Evolutionary conservation across 2,888 invertebrate genomes (phyloP).

Genomic region (Eristalis intricaria): DNA sequence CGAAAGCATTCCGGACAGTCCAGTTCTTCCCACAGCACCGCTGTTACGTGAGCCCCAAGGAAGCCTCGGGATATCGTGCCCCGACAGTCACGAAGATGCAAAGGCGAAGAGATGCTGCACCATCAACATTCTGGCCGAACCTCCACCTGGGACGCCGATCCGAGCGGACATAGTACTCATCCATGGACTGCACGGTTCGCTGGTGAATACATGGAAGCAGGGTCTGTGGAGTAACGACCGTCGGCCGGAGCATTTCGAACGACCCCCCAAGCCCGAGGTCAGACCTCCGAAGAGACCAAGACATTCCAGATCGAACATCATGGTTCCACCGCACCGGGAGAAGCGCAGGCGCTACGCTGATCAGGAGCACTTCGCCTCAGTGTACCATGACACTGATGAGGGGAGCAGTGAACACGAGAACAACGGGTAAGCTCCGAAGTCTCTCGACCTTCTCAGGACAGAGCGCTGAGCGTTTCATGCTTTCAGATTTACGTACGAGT

Average conservation of each 20-base stretch:
- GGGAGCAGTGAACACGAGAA: constrained; percentile 55
- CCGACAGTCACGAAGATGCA: constrained; percentile 62
- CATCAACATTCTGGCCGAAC: constrained; percentile 79
- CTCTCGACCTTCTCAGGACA: not conserved
- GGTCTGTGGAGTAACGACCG: constrained; percentile 84
- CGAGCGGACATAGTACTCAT: constrained; percentile 90
- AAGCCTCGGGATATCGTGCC: constrained; percentile 43
- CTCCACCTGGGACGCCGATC: constrained; percentile 78
- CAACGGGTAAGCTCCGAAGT: constrained; percentile 45
- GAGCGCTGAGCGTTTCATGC: not conserved
- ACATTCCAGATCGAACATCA: constrained; percentile 77
- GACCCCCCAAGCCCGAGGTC: constrained; percentile 80
- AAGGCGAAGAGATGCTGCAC: constrained; percentile 78
- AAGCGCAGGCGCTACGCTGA: constrained; percentile 77
- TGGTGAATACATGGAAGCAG: constrained; percentile 92
- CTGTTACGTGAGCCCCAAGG: constrained; percentile 72
- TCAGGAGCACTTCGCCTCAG: constrained; percentile 57
- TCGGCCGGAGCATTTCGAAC: constrained; percentile 79
- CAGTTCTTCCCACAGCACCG: constrained; percentile 63
- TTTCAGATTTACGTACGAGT: constrained; percentile 76
- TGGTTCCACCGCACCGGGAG: constrained; percentile 77
- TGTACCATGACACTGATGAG: constrained; percentile 56
- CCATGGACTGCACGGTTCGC: constrained; percentile 87
- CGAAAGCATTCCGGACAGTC: constrained; percentile 77
- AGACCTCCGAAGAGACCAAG: constrained; percentile 79